Evolutionary conservation across 2,888 invertebrate genomes (phyloP).

Genomic region (Hyposoter didymator): DNA sequence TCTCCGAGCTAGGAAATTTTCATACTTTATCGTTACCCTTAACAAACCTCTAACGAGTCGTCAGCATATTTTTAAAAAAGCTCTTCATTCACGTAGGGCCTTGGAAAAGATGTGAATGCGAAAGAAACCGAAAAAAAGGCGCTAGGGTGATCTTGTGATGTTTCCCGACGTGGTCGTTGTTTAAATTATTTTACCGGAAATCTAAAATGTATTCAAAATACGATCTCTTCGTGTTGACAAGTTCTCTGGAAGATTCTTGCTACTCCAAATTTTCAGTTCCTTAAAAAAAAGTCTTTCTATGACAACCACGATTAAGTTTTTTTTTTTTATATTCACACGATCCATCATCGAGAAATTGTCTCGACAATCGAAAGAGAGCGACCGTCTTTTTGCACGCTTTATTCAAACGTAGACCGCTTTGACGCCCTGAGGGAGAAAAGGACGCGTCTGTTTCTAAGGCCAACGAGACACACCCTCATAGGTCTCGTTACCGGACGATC

Average conservation of each 20-base stretch:
- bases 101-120: not conserved
- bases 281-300: not conserved
- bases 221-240: too few relatives aligned
- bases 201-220: too few relatives aligned
- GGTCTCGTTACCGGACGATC: constrained; percentile 66
- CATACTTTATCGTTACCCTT: too few relatives aligned
- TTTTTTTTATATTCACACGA: not conserved
- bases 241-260: too few relatives aligned
- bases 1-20: not conserved
- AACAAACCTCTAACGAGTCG: not conserved
- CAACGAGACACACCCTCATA: constrained; percentile 47
- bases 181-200: too few relatives aligned
- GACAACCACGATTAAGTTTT: not conserved
- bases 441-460: constrained; percentile 22
- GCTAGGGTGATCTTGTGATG: not conserved
- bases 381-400: not conserved
- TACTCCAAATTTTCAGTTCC: not conserved
- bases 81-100: not conserved
- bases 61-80: not conserved
- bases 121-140: not conserved
- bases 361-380: not conserved
- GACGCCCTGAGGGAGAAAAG: constrained; percentile 14
- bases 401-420: not conserved
- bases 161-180: too few relatives aligned
- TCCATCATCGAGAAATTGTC: not conserved